These are phyloP conservation scores for Elgonia sp. DNA, from an alignment of 2,888 invertebrate species.

Conservation along the genomic window DNA sequence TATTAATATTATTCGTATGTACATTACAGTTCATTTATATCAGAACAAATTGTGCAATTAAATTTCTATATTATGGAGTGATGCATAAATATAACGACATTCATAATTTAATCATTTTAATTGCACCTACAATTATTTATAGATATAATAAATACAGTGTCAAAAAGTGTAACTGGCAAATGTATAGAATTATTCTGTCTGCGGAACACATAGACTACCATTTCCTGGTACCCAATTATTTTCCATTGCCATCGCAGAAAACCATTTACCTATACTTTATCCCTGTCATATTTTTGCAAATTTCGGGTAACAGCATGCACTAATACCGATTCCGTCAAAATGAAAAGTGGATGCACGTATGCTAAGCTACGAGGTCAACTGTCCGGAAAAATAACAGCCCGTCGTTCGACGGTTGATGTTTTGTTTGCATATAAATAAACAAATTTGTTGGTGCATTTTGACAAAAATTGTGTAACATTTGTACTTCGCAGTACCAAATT, in stretches of 20 bases:
- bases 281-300: slow-evolving; percentile 30
- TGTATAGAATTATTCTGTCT: too few species aligned
- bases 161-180: too few species aligned
- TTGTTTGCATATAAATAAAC: slow-evolving; percentile 59
- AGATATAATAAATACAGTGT: too few species aligned
- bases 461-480: slow-evolving; percentile 27
- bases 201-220: too few species aligned
- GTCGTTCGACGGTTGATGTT: slow-evolving; percentile 43
- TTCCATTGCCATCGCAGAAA: not conserved
- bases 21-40: too few species aligned
- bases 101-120: too few species aligned
- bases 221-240: not conserved
- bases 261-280: slow-evolving; percentile 28
- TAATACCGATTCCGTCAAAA: slow-evolving; percentile 35
- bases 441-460: slow-evolving; percentile 47
- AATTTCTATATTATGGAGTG: too few species aligned
- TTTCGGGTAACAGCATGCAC: slow-evolving; percentile 18
- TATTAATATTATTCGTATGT: too few species aligned
- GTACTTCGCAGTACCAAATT: slow-evolving; percentile 3
- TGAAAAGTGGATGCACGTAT: slow-evolving; percentile 51
- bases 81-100: too few species aligned
- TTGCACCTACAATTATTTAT: too few species aligned
- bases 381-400: slow-evolving; percentile 54
- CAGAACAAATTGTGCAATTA: too few species aligned
- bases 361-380: slow-evolving; percentile 53